Evolutionary conservation across 2,888 invertebrate genomes (phyloP).

Genomic region (Julus scandinavius): DNA sequence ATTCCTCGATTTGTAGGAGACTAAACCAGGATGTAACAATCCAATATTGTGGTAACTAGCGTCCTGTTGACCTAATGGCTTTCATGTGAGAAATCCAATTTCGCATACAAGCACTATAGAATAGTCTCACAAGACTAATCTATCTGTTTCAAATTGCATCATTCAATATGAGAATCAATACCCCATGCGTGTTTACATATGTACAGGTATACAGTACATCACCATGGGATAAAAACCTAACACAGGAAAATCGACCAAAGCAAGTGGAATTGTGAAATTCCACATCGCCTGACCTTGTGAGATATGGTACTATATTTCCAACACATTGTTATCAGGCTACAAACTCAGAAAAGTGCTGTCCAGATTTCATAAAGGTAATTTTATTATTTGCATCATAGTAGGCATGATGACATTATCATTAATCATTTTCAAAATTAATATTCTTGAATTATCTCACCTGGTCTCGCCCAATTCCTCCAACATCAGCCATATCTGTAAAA

Average conservation of each 20-base stretch:
- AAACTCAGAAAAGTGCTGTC: background rate
- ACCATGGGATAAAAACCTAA: too few relatives aligned
- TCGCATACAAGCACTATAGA: background rate
- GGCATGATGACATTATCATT: background rate
- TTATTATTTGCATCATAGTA: background rate
- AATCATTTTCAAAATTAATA: background rate
- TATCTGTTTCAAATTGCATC: background rate
- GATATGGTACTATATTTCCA: background rate
- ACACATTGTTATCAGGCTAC: background rate
- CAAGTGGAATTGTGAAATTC: background rate
- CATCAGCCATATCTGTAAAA: background rate
- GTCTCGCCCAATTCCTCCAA: background rate
- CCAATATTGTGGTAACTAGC: too few relatives aligned
- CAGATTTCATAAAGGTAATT: background rate
- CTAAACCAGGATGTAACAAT: too few relatives aligned
- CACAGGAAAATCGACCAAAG: background rate
- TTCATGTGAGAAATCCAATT: background rate
- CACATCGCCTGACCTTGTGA: background rate
- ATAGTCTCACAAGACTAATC: background rate
- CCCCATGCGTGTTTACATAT: background rate
- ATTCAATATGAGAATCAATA: background rate
- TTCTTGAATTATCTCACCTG: slow-evolving; percentile 1
- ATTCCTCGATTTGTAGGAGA: too few relatives aligned
- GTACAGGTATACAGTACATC: background rate
- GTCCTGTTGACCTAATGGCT: too few relatives aligned